A percentile compares a stretch with the other conserved stretches of the same genome.
phyloP scores from a whole-genome alignment of 2,888 invertebrate genomes.

The Acleris cristana region DNA sequence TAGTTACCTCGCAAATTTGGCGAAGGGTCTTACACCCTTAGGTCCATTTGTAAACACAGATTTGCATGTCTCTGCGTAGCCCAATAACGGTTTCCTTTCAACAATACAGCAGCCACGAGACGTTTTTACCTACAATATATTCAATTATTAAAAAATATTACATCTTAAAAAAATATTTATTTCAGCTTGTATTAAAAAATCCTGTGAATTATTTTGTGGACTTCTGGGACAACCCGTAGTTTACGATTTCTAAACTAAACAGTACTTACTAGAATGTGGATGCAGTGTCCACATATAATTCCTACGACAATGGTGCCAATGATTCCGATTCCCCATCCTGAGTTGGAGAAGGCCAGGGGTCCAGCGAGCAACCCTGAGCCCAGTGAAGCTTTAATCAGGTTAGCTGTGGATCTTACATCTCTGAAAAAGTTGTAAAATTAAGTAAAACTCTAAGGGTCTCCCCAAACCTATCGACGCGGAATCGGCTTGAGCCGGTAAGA shows the following conservation, averaged over 20 bases:
- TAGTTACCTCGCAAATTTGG: slow-evolving; percentile 78
- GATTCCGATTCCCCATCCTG: slow-evolving; percentile 87
- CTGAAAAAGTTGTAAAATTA: slow-evolving; percentile 53
- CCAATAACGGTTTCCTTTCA: slow-evolving; percentile 78
- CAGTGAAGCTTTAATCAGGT: slow-evolving; percentile 79
- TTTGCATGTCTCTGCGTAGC: slow-evolving; percentile 86
- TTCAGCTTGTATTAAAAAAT: not conserved
- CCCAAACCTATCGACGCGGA: too few relatives aligned
- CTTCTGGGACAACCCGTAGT: too few relatives aligned
- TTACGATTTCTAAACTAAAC: too few relatives aligned
- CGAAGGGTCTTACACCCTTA: slow-evolving; percentile 69
- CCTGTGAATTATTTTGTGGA: not conserved
- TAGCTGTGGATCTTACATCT: slow-evolving; percentile 71
- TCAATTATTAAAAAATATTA: not conserved
- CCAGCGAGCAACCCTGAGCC: slow-evolving; percentile 90
- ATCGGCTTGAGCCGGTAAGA: too few relatives aligned
- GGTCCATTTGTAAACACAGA: slow-evolving; percentile 85
- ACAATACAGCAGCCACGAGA: slow-evolving; percentile 74
- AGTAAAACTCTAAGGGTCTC: not conserved
- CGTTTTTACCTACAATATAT: slow-evolving; percentile 65
- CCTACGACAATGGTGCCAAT: slow-evolving; percentile 78
- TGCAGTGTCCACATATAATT: slow-evolving; percentile 75
- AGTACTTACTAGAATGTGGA: slow-evolving; percentile 72
- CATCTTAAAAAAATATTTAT: not conserved
- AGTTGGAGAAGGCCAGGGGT: slow-evolving; percentile 87